These are phyloP conservation scores for Tamandua tetradactyla DNA, from an alignment of 2,797 vertebrate species.

Conservation along the genomic window DNA sequence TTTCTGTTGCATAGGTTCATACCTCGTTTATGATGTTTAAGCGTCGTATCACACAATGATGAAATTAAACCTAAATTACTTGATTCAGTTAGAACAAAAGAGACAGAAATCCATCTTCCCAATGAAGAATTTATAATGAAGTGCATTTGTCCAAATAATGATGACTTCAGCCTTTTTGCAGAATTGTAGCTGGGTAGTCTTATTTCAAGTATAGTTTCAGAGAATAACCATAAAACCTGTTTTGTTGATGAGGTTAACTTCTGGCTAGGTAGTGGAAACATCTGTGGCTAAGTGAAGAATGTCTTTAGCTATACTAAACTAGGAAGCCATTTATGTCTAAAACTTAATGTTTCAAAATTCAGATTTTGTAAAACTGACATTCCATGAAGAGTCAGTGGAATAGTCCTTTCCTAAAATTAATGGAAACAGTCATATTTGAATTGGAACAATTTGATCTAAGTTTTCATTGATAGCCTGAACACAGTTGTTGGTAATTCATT, in stretches of 20 bases:
- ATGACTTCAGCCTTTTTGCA: constrained; percentile 34
- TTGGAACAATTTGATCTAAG: neutral
- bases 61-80: constrained; percentile 34
- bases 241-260: neutral
- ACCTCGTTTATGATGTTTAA: constrained; percentile 53
- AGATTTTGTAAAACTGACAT: constrained; percentile 9
- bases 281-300: neutral
- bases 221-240: constrained; percentile 31
- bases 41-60: constrained; percentile 12
- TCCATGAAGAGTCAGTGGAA: neutral
- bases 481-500: neutral
- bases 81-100: constrained; percentile 39
- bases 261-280: neutral
- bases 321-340: neutral
- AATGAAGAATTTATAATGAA: constrained; percentile 51
- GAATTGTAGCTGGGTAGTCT: neutral
- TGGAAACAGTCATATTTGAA: constrained; percentile 2
- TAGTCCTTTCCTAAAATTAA: neutral
- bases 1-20: constrained; percentile 17
- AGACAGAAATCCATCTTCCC: constrained; percentile 12
- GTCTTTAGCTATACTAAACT: neutral
- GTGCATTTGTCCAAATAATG: constrained; percentile 40
- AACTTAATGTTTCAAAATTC: constrained; percentile 16
- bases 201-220: neutral
- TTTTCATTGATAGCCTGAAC: constrained; percentile 11